Evolutionary conservation across 1,140 invertebrate species (phyloP).

Genomic region (Notospermus geniculatus): DNA sequence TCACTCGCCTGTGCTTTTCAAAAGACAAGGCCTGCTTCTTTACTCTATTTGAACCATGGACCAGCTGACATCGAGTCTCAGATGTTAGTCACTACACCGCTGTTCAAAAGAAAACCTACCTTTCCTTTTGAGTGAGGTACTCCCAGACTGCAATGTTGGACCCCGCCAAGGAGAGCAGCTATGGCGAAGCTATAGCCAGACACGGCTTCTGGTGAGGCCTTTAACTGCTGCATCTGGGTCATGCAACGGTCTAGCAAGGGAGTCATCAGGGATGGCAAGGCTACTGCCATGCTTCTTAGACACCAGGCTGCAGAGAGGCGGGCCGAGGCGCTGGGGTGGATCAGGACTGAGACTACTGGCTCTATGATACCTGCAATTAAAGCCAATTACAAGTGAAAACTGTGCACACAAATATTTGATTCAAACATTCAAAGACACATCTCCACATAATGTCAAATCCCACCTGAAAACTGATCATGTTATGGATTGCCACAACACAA

Average conservation of each 20-base stretch:
- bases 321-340: conserved; percentile 90
- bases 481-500: no score
- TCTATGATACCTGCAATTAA: conserved; percentile 60
- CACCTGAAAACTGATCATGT: no score
- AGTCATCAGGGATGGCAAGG: conserved; percentile 89
- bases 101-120: conserved; percentile 55
- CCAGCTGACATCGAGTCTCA: no score
- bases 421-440: no score
- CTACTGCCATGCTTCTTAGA: conserved; percentile 84
- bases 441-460: no score
- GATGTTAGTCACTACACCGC: no score
- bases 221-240: conserved; percentile 60
- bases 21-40: no score
- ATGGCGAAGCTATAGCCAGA: conserved; percentile 90
- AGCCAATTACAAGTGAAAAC: neutral
- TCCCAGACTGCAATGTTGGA: conserved; percentile 85
- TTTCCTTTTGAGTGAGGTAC: conserved; percentile 94
- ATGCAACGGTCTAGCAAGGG: conserved; percentile 78
- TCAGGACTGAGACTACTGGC: conserved; percentile 73
- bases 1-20: no score
- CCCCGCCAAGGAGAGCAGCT: conserved; percentile 88
- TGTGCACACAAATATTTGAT: no score
- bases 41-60: no score
- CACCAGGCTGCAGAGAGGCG: conserved; percentile 93
- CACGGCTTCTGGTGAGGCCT: conserved; percentile 90